Conservation (phyloP, 1,140 invertebrate genomes). For the Bradysia coprophila region DNA sequence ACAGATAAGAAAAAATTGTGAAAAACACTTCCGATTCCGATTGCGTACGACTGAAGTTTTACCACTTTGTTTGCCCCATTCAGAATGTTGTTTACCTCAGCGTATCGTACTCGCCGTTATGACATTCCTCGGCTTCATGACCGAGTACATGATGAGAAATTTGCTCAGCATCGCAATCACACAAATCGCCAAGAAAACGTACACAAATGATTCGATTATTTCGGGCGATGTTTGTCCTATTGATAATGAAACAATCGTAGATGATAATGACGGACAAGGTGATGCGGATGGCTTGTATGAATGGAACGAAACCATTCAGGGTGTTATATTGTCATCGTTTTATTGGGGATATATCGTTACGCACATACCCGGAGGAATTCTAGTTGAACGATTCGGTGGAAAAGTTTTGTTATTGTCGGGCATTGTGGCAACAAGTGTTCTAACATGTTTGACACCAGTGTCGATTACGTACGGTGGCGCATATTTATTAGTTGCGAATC, state of each 20-base stretch:
- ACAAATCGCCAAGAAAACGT: constrained; percentile 34
- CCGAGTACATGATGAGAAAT: constrained; percentile 47
- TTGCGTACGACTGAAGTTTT: too few relatives aligned
- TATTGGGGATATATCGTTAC: too few relatives aligned
- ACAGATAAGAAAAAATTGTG: too few relatives aligned
- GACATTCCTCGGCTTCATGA: constrained; percentile 39
- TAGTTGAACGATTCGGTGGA: too few relatives aligned
- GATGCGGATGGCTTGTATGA: constrained; percentile 25
- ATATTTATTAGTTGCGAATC: constrained; percentile 8
- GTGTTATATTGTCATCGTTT: too few relatives aligned
- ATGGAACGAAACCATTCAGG: constrained; percentile 40
- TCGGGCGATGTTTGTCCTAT: constrained; percentile 13
- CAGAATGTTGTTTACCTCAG: too few relatives aligned
- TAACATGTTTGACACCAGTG: constrained; percentile 22
- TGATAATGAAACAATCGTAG: constrained; percentile 19
- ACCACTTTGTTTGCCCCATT: too few relatives aligned
- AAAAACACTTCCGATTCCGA: too few relatives aligned
- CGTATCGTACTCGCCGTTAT: constrained; percentile 36
- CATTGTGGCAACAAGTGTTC: constrained; percentile 20
- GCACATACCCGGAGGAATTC: too few relatives aligned
- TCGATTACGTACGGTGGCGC: constrained; percentile 13
- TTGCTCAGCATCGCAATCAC: constrained; percentile 54
- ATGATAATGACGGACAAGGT: constrained; percentile 15
- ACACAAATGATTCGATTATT: constrained; percentile 7
- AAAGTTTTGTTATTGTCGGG: constrained; percentile 29